Base-by-base conservation (phyloP, 2,797 vertebrate species). In the Gymnoscopelus braueri region DNA sequence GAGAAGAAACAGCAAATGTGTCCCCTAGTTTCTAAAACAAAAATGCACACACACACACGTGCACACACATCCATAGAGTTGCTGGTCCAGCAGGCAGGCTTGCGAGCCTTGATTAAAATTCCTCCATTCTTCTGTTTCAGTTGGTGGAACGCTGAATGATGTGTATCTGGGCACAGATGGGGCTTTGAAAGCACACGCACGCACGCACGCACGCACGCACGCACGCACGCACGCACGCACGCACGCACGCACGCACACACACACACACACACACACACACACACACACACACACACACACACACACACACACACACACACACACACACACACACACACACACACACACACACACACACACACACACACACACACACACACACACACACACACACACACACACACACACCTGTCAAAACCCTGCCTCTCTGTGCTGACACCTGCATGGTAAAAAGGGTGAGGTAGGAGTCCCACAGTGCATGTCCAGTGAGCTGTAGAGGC, bases 71-170 rank as follows among this genome's bases (percentile, higher is more conserved):
- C 5, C 13, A 64, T 71, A 76, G 75, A 63, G 80, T 77, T 59
- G 35, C 51, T 61, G 75, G 75, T 65, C 78, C 83, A 77, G 81
- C 69, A 71, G 74, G 65, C 85, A 44, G n/a, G 44, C 85, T 19
- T 82, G 88, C 83, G 87, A 88, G 75, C 78, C 77, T 91, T 92
- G 89, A 93, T 93, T 93, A 91, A 92, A 91, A 92, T 92, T 85
- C 85, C 74, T 77, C 77, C 78, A 65, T 85, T 44, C 87, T 89
- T 90, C 87, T 81, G 85, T 90, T 88, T 84, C 78, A 82, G 63
- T 78, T 77, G 77, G 67, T 81, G 78, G 76, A 71, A 78, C 52
- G 68, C 63, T 85, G 84, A 88, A 87, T 84, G 81, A 89, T 88
- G 84, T 85, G 80, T 79, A 79, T 85, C 83, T 74, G 4, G 77